Conservation (phyloP, 2,888 invertebrate species). For the Spodoptera littoralis region DNA sequence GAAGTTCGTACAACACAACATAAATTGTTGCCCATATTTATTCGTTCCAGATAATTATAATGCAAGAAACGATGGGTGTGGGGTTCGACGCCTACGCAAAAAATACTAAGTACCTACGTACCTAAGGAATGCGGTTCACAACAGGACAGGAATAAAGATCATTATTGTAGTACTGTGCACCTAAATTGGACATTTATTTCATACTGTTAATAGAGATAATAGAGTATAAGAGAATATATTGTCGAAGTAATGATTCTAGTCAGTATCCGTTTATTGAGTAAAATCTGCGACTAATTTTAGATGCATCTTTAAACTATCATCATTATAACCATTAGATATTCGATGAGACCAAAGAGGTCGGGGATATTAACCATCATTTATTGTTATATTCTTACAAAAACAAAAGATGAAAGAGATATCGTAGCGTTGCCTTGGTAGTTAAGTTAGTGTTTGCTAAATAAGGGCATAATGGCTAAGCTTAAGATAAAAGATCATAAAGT, state of each 20-base stretch:
- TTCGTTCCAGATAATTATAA: conserved; percentile 65
- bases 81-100: conserved; percentile 62
- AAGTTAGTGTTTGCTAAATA: conserved; percentile 34
- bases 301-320: too few relatives aligned
- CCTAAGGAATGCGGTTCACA: conserved; percentile 53
- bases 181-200: too few relatives aligned
- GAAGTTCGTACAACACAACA: conserved; percentile 37
- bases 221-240: too few relatives aligned
- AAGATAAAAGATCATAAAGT: conserved; percentile 17
- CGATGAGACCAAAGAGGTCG: too few relatives aligned
- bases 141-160: conserved; percentile 37
- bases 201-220: too few relatives aligned
- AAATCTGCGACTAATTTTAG: too few relatives aligned
- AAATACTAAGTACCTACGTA: conserved; percentile 24
- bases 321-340: too few relatives aligned
- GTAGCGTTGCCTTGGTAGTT: conserved; percentile 14
- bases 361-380: too few relatives aligned
- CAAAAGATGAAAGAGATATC: not conserved
- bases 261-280: too few relatives aligned
- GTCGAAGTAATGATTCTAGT: too few relatives aligned
- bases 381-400: too few relatives aligned
- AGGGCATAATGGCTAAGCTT: conserved; percentile 35
- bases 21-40: conserved; percentile 56
- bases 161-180: conserved; percentile 26
- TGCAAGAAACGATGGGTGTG: conserved; percentile 58